These are phyloP conservation scores for Sinocyclocheilus maitianheensis DNA, from an alignment of 2,113 vertebrate genomes.

Conservation along the genomic window DNA sequence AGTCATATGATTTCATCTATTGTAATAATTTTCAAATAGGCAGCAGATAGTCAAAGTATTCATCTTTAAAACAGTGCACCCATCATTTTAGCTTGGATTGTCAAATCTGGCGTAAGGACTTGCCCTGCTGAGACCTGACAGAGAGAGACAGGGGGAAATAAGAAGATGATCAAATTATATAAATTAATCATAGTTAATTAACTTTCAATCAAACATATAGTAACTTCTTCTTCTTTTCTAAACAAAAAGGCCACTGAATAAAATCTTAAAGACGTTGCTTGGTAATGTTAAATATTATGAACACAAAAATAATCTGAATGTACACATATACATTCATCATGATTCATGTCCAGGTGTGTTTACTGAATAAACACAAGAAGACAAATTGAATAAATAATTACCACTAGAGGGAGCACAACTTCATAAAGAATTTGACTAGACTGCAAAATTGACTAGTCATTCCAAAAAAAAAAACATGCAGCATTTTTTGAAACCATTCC, in stretches of 20 bases:
- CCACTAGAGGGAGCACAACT: constrained; percentile 21
- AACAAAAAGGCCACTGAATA: not conserved
- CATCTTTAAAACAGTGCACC: not conserved
- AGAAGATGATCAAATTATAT: not conserved
- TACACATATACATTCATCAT: not conserved
- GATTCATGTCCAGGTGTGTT: not conserved
- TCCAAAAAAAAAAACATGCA: not conserved
- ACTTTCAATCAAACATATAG: not conserved
- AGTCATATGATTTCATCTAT: not conserved
- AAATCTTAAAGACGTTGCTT: not conserved
- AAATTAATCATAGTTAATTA: not conserved
- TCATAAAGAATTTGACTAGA: not conserved
- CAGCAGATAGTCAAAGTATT: not conserved
- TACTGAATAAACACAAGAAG: not conserved
- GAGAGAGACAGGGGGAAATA: constrained; percentile 44
- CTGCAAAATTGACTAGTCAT: not conserved
- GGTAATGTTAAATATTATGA: too few relatives aligned
- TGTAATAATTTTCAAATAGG: not conserved
- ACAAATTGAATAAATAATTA: not conserved
- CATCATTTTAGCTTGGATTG: constrained; percentile 40
- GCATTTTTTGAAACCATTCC: not conserved
- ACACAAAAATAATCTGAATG: not conserved
- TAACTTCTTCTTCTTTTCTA: not conserved
- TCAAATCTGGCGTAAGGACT: constrained; percentile 76
- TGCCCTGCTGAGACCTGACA: constrained; percentile 69